Base-by-base conservation (phyloP, 2,113 vertebrate genomes). In the Cyprinodon tularosa region DNA sequence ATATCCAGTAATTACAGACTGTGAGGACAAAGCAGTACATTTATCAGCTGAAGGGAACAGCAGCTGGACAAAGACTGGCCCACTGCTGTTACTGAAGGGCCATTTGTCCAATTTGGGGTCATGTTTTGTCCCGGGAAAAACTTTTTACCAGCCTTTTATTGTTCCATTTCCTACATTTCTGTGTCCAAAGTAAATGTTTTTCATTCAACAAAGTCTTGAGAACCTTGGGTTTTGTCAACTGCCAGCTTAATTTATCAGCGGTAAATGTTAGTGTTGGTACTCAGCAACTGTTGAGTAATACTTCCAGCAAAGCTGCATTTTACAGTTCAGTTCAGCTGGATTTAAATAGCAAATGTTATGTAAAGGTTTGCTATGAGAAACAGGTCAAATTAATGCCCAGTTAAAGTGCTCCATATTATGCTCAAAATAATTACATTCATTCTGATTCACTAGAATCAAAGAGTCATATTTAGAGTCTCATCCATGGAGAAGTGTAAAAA, bases 61-160 rank as follows among this genome's bases (percentile, higher is more conserved):
- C 84, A 90, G 84, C 88, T 88, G 86, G 59, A 77, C 81, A 91
- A 88, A 88, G 82, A 20, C 57, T 20, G 70, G 65, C 50, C 76
- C 59, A 45, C 62, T 57, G 78, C 66, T 83, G 70, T 48, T 76
- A 68, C 74, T 82, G 66, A 89, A 80, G 74, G 80, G 69, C 53
- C 74, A 78, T 86, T 86, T 74, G 65, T 88, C 83, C 63, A 74
- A 77, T 64, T 37, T 14, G 44, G 65, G 1, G 72, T 81, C 65
- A 76, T 4, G 50, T 42, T 77, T 81, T 86, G 84, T 85, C 65
- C 66, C 40, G 0, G 22, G 50, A 15, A 57, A 74, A 72, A n/a
- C 1, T 14, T 39, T 60, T 45, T 37, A 37, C 6, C 63, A 47
- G 50, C 45, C 81, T 69, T 81, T 44, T 78, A 15, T 69, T 79